Base-by-base conservation (phyloP, 2,797 vertebrate species). In the Anisognathus igniventris region DNA sequence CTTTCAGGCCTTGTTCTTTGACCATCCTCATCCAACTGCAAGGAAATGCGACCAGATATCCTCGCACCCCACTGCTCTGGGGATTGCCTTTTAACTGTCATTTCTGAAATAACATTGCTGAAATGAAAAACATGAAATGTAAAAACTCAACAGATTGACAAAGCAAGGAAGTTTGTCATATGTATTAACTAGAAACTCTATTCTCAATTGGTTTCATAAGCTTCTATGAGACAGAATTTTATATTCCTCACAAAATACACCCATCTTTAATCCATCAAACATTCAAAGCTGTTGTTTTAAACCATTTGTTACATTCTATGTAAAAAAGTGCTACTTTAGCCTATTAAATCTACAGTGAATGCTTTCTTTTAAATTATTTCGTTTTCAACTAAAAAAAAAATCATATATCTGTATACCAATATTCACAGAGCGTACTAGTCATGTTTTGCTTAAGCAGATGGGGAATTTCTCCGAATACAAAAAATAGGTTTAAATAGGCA, bases 21-120 rank as follows among this genome's bases (percentile, higher is more conserved):
- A 8, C 93, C 98, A 64, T 99, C 98, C 1, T 99, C 98, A 48
- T 99, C 98, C 96, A 98, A 98, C 7, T 65, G 94, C 40, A 92
- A 83, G 53, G 89, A 94, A 87, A 99, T 98, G 87, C 97, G 98
- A 97, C 93, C 89, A 5, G 97, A 67, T 7, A 97, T n/a, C 48
- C 78, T 86, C 12, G 19, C 25, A 1, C 64, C 86, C 39, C 87
- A 75, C 70, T 97, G 97, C 47, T 19, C 61, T 28, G 73, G 76
- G 22, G 93, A 7, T 4, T 90, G 97, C 80, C 45, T 98, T 64
- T 98, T 97, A 54, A 99, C 94, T 78, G 98, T 98, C 99, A 99
- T 99, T 92, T 98, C 97, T 66, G 98, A 97, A 77, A 99, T 98
- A 71, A 99, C 97, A 2, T 95, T 95, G 75, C 98, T 99, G 96